Evolutionary conservation across 1,140 invertebrate species (phyloP), one percentile per base, ranked within the genome.

Genomic region (Hermatobates lingyangjiaoensis): DNA sequence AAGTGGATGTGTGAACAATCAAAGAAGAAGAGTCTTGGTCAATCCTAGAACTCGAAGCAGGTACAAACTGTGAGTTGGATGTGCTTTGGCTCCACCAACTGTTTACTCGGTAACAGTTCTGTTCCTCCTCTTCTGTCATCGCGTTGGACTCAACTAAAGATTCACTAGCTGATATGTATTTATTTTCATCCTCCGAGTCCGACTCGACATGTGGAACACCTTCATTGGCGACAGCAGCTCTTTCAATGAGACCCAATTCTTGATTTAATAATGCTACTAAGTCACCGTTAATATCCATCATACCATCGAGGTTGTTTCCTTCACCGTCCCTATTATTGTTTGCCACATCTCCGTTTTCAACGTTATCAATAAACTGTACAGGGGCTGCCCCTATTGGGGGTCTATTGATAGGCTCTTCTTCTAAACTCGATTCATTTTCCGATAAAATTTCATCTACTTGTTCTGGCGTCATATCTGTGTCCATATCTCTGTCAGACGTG

Each of bases 271-370:
- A n/a, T 42, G 39, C 4, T 42, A 4, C 5, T 14, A 51, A 45
- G 10, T 14, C 23, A 20, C 26, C 38, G 10, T 10, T 21, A 27
- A 34, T 25, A 21, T 21, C 15, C 3, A 7, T 2, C 23, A 25
- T 26, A 15, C 21, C 27, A 25, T 51, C 49, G 52, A 69, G 63
- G 54, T 73, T 71, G 54, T 74, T 73, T 48, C 71, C 71, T 60
- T 73, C 69, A 1, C 60, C 61, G 55, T 74, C 71, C 27, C 71
- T 61, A 56, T 73, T 74, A 56, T 74, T 73, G 57, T 74, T 73
- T 2, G 66, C 70, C 10, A 73, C 60, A 60, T 74, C 71, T 4
- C 71, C 70, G 57, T 73, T 74, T 61, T 73, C 69, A 4, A 72
- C 68, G 50, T 59, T 51, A 18, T 59, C 56, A 1, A 52, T 20